Conservation (phyloP, 2,113 vertebrate species). For the Leiothrix lutea region DNA sequence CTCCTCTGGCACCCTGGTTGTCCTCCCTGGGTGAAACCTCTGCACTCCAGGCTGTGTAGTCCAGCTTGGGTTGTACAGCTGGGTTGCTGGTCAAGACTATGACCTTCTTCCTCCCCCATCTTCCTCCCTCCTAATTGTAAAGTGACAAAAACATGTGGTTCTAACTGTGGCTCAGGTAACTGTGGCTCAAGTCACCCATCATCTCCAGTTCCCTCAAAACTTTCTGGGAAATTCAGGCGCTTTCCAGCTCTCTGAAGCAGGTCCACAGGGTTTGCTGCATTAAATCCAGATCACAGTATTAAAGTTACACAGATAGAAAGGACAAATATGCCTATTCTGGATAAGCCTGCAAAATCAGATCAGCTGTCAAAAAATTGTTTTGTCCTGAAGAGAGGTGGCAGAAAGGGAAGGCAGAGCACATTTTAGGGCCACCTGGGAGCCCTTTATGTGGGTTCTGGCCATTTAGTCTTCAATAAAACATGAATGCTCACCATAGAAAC, state of each 20-base stretch:
- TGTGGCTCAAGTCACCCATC: not conserved
- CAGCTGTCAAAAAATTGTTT: not conserved
- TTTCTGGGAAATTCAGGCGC: not conserved
- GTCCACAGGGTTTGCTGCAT: not conserved
- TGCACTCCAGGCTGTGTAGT: not conserved
- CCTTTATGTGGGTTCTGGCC: slow-evolving; percentile 46
- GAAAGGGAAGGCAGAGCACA: not conserved
- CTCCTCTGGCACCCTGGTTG: not conserved
- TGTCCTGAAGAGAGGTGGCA: not conserved
- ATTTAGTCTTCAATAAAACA: slow-evolving; percentile 70
- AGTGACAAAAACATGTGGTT: not conserved
- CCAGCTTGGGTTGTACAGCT: not conserved
- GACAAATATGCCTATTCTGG: not conserved
- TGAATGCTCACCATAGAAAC: slow-evolving; percentile 73
- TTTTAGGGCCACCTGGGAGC: slow-evolving; percentile 23
- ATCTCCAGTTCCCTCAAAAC: not conserved
- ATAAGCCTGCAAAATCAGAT: not conserved
- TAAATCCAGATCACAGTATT: not conserved
- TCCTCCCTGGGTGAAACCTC: not conserved
- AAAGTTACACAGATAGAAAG: not conserved
- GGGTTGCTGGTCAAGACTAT: not conserved
- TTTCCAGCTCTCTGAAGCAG: not conserved
- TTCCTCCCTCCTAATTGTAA: not conserved
- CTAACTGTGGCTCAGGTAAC: not conserved
- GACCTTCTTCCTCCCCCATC: not conserved